Conservation (phyloP, 2,113 vertebrate species). For the Capra hircus region DNA sequence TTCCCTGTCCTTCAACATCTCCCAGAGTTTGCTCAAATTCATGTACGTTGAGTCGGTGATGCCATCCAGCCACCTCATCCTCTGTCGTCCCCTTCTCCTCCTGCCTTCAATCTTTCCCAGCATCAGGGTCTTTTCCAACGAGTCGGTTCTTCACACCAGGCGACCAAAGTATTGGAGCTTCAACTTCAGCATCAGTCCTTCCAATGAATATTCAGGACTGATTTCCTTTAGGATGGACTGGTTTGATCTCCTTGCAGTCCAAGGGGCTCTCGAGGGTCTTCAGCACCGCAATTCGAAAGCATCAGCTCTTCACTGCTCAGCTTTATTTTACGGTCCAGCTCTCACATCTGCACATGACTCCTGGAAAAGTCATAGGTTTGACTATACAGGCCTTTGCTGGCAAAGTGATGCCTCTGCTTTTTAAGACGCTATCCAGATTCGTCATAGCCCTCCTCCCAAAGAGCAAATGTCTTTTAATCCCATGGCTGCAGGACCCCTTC, state of each 20-base stretch:
- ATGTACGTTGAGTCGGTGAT: neutral
- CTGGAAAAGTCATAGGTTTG: neutral
- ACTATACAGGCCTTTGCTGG: neutral
- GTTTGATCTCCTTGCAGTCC: neutral
- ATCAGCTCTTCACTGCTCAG: rapidly evolving
- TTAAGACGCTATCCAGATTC: neutral
- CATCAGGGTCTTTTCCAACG: neutral
- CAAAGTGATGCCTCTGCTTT: neutral
- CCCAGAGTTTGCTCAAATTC: neutral
- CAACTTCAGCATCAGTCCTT: neutral
- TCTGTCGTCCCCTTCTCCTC: neutral
- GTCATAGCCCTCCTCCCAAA: neutral
- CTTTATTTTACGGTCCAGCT: neutral
- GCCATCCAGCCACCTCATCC: neutral
- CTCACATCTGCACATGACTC: neutral
- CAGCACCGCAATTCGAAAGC: neutral
- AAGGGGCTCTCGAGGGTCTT: neutral
- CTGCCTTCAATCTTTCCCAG: neutral
- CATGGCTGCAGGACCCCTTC: neutral
- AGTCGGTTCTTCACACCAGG: neutral
- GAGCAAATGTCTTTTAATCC: neutral
- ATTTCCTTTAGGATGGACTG: neutral
- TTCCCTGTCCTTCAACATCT: neutral
- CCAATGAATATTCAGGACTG: neutral
- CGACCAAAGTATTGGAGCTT: neutral